phyloP scores from a whole-genome alignment of 35 echinoderm and acorn worm genomes.

The Amphiura filiformis region DNA sequence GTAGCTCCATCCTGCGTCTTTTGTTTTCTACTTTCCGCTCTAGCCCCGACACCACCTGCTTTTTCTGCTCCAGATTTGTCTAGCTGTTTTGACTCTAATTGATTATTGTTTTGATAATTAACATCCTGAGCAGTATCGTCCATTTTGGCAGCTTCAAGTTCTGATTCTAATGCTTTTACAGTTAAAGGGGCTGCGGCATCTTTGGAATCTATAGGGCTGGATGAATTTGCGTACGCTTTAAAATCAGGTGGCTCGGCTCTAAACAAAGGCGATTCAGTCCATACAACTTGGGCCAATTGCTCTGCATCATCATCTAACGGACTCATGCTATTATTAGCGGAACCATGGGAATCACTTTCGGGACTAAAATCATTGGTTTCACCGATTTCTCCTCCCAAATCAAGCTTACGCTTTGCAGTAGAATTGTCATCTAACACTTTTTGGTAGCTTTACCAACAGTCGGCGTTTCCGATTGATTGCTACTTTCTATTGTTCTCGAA shows the following conservation, averaged over 20 bases:
- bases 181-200: no score
- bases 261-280: slow-evolving; percentile 1
- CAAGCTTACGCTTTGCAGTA: neutral
- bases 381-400: neutral
- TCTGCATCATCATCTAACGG: neutral
- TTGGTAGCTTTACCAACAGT: neutral
- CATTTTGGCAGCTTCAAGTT: neutral
- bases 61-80: neutral
- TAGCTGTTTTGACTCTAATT: neutral
- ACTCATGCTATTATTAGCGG: neutral
- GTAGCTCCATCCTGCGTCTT: no score
- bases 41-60: neutral
- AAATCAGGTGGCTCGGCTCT: neutral
- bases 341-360: neutral
- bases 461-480: neutral
- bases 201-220: no score
- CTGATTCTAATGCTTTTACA: neutral
- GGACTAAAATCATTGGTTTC: neutral
- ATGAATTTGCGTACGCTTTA: neutral
- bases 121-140: neutral
- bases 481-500: neutral
- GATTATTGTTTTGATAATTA: neutral
- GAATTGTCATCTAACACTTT: neutral
- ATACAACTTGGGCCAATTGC: neutral
- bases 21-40: no score